Conservation (phyloP, 2,888 invertebrate species). For the Hypsopygia costalis region DNA sequence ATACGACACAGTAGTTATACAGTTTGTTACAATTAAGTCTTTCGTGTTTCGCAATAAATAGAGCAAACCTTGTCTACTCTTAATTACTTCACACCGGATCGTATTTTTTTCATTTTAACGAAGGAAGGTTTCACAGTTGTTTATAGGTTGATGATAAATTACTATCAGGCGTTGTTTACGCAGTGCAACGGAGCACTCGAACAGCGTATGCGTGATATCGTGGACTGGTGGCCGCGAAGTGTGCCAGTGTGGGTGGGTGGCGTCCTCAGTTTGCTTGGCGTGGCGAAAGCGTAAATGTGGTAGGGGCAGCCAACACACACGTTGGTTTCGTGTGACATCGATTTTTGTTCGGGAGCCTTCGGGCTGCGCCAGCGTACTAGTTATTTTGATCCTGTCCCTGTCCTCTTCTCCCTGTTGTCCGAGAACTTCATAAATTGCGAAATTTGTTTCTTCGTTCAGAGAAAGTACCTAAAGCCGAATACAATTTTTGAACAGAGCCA, state of each 20-base stretch:
- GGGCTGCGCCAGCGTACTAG: constrained; percentile 63
- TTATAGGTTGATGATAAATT: constrained; percentile 20
- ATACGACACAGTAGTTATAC: constrained; percentile 51
- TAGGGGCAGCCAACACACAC: constrained; percentile 35
- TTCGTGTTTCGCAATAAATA: constrained; percentile 25
- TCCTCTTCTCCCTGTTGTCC: not conserved
- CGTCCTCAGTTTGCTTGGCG: constrained; percentile 20
- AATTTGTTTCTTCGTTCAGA: not conserved
- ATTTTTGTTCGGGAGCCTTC: constrained; percentile 59
- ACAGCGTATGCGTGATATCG: constrained; percentile 37
- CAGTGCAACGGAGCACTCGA: constrained; percentile 29
- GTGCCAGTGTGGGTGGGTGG: constrained; percentile 10
- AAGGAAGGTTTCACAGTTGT: constrained; percentile 19
- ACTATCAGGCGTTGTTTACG: constrained; percentile 31
- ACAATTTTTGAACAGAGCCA: too few species aligned
- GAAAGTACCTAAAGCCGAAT: too few species aligned
- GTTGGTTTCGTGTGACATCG: constrained; percentile 66
- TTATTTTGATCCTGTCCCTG: constrained; percentile 8
- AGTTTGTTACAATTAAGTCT: constrained; percentile 42
- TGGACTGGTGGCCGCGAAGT: constrained; percentile 27
- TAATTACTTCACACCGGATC: constrained; percentile 72
- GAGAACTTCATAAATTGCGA: too few species aligned
- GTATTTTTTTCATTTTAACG: constrained; percentile 67
- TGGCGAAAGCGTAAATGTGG: constrained; percentile 56
- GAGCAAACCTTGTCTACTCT: constrained; percentile 21